Evolutionary conservation across 1,140 invertebrate species (phyloP), one percentile per base, ranked within the genome.

Genomic region (Procambarus clarkii): DNA sequence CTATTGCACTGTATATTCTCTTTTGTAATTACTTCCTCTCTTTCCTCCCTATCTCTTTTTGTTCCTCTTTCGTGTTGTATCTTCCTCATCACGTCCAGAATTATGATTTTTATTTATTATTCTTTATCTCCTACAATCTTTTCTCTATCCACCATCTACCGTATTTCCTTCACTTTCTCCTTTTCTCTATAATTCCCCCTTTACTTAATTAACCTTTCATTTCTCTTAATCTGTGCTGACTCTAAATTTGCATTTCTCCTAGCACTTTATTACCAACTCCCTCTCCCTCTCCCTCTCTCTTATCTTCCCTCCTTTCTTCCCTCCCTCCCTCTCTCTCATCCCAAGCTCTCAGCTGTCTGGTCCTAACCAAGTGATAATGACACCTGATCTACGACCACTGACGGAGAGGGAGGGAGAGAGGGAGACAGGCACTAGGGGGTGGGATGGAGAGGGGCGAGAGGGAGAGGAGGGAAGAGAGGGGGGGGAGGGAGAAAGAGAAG

Each of bases 311-410:
- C n/a, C 18, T 34, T 34, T 4, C 69, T 11, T 21, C 69, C n/a
- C 24, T 7, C 21, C n/a, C 69, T 9, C n/a, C 24, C 5, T 4
- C 21, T 11, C 4, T 3, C n/a, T n/a, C 60, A 15, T n/a, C 60
- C 60, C 50, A 11, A 54, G 50, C 50, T 54, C 50, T 54, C 50
- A 54, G 50, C 50, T 54, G 50, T 54, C 50, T 54, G 50, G 60
- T n/a, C 60, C 60, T 69, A 69, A 69, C 60, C 60, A 69, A 69
- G 60, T 69, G 60, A 69, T 69, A 69, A 69, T 69, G 60, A 69
- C 50, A 69, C 60, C 60, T 69, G 60, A 69, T 69, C 60, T 69
- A 69, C 60, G 60, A 15, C 60, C 60, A 21, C 60, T 15, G 4
- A n/a, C 54, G n/a, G 21, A 18, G 5, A 21, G 18, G 60, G 60